Base-by-base conservation (phyloP, 92 coral and sea anemone genomes). In the Epizoanthus illoricatus region DNA sequence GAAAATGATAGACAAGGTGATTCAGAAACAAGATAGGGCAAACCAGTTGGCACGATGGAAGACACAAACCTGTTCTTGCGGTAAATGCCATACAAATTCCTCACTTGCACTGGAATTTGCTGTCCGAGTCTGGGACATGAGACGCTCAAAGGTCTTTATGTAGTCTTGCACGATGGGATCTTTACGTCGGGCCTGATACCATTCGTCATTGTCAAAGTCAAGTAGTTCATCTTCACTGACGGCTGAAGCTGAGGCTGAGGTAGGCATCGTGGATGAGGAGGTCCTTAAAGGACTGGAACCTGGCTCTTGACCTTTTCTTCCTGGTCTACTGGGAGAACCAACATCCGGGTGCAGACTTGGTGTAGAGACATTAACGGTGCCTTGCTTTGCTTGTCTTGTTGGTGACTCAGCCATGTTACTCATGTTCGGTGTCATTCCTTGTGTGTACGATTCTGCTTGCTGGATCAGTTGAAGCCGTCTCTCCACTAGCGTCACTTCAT, bases 111-210 rank as follows among this genome's bases (percentile, higher is more conserved):
- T 10, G 36, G 57, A 6, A 18, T 3, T n/a, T 40, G 56, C 33
- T 58, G 58, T 17, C 4, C 7, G 69, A 55, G 52, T 73, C 66
- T 60, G 69, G 24, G 81, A 71, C 54, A 86, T 85, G 49, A 88
- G 85, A 21, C 68, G 74, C 67, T 95, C 98, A 54, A 91, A 95
- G 20, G 97, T 92, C 56, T 89, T 91, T 36, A 95, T 93, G 74
- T 95, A 95, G 71, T 95, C 96, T 80, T 93, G 91, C 65, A 95
- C 98, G n/a, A 95, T 90, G 19, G 98, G 97, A 79, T 95, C 98
- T 79, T 86, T 87, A 12, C 91, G 98, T 6, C 92, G 95, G 24
- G 90, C 89, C n/a, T 81, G 86, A 69, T 89, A 89, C 98, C 98
- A 95, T 58, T 87, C 98, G 42, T 87, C 91, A 57, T 88, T 75